Base-by-base conservation (phyloP, 2,113 vertebrate genomes). In the Perca flavescens region DNA sequence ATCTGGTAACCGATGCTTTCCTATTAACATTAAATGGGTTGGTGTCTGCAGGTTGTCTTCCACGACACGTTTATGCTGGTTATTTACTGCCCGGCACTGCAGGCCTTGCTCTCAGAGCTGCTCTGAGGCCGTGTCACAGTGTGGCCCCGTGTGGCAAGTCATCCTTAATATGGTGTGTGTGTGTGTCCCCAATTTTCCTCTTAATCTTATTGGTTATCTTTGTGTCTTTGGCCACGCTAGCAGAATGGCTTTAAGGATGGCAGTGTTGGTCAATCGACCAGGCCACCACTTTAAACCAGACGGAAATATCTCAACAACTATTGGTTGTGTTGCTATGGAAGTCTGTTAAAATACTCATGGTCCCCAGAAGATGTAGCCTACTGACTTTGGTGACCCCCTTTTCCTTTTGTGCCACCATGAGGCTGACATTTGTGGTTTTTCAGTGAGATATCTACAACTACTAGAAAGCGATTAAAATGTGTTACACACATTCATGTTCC, bases 1-100 rank as follows among this genome's bases (percentile, higher is more conserved):
- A 91, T 92, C 90, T 91, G 94, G 89, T 94, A 94, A 94, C 90
- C 89, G 84, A 93, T 88, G 87, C 91, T 86, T 88, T 92, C 84
- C 91, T 92, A 90, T 95, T 94, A 93, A 89, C 87, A 84, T 94
- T 89, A 94, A 95, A 93, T 89, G 86, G 85, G 68, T 81, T 47
- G 72, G 76, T 78, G 88, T 94, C 91, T 90, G 92, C n/a, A 40
- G 84, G 82, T 89, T 89, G 91, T 92, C 92, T 93, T 74, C 73
- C 0, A 14, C 7, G 89, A 92, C 92, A 91, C 79, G 43, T 95
- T 95, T 94, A 94, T 93, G 86, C 61, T 1, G 77, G 87, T 94
- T 93, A 94, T 95, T 94, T 94, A 95, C 82, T 77, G 85, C 70
- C 60, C 12, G 19, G 76, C 78, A 61, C 76, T 53, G 79, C 77